Evolutionary conservation across 2,113 vertebrate genomes (phyloP), one percentile per base, ranked within the genome.

Genomic region (Macquaria australasica): DNA sequence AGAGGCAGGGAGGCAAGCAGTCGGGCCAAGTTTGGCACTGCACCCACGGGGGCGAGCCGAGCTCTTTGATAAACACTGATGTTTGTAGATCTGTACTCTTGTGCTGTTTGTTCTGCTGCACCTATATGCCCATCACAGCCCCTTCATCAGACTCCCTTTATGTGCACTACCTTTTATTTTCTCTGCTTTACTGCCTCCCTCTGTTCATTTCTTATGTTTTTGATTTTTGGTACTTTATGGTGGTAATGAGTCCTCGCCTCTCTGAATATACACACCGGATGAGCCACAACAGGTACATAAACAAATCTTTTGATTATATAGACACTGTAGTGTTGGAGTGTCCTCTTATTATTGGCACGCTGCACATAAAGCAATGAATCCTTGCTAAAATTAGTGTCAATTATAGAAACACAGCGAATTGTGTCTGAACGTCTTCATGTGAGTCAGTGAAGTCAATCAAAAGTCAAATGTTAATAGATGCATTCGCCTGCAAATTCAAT

Each of bases 211-310:
- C 34, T 64, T 10, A 58, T 64, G 18, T 73, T 78, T 83, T 81
- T 78, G 51, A 71, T 84, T 82, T 82, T 71, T 64, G 28, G 1
- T 56, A 70, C 89, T 92, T 93, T 93, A 68, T 90, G 82, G 80
- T 92, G 87, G 80, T 91, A 93, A 92, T 92, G 75, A 91, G 69
- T 77, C 69, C 48, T 60, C 3, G 18, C 39, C 51, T 71, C 79
- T 66, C 28, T 14, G 10, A 34, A 56, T 71, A 55, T 71, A 83
- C 77, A 74, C 81, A 78, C 48, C 1, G 41, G 51, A 58, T 81
- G 85, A 91, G 74, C 77, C 73, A 37, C 48, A 73, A 51, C 74
- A 86, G 85, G 60, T 77, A 43, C 62, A 31, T 59, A 81, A 79
- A 77, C 45, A 53, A 18, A 59, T 62, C 71, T 83, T 92, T 88